A percentile compares a stretch with the other conserved stretches of the same genome.
Evolutionary conservation across 2,888 invertebrate species (phyloP).

Genomic region (Sinhomidia bicolor): DNA sequence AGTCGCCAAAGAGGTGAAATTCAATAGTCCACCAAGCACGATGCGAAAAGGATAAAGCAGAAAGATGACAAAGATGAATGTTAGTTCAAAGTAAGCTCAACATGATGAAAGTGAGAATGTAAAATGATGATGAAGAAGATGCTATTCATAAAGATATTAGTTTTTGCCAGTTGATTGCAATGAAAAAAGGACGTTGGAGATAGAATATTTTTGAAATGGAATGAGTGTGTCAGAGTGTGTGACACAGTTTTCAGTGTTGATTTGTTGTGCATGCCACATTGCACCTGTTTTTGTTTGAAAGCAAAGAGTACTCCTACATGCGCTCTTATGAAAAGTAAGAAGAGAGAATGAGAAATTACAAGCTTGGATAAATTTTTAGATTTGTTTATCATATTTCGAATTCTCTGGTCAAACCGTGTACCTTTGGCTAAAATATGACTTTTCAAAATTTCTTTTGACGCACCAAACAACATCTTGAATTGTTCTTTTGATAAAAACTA

Average conservation of each 20-base stretch:
- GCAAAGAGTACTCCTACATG: too few relatives aligned
- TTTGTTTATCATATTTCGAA: too few relatives aligned
- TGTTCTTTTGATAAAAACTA: too few relatives aligned
- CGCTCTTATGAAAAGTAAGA: too few relatives aligned
- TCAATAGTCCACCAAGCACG: slow-evolving; percentile 31
- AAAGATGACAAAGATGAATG: slow-evolving; percentile 15
- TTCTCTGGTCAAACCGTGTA: too few relatives aligned
- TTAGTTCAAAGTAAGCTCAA: too few relatives aligned
- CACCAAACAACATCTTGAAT: too few relatives aligned
- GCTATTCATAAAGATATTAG: background rate
- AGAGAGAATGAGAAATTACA: slow-evolving; percentile 1
- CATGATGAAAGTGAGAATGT: background rate
- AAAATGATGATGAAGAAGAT: background rate
- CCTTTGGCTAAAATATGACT: too few relatives aligned
- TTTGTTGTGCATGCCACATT: background rate
- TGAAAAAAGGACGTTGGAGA: background rate
- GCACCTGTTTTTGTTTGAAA: background rate
- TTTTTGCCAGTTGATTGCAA: background rate
- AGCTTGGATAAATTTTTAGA: slow-evolving; percentile 9
- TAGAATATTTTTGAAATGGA: background rate
- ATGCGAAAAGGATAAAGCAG: too few relatives aligned
- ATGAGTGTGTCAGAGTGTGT: too few relatives aligned
- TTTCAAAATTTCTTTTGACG: too few relatives aligned
- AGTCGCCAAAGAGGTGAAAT: slow-evolving; percentile 33
- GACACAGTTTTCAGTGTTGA: slow-evolving; percentile 16